These are phyloP conservation scores for Cephalopachus bancanus DNA, from an alignment of 2,797 vertebrate species.

Conservation along the genomic window DNA sequence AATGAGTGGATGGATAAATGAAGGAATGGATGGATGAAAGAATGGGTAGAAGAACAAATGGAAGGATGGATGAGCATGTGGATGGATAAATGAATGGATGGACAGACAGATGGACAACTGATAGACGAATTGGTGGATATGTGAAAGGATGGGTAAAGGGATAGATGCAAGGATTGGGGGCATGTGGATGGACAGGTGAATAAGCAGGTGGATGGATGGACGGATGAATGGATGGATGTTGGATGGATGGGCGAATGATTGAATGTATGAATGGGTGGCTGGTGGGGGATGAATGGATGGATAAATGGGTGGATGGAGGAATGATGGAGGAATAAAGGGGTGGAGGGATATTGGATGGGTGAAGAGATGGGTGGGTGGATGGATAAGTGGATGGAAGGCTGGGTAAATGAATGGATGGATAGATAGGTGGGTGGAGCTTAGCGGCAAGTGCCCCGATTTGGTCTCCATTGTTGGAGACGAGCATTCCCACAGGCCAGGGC, in stretches of 20 bases:
- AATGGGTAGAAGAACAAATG: background rate
- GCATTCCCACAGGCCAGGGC: background rate
- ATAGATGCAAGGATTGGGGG: too few species aligned
- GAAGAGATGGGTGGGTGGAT: too few species aligned
- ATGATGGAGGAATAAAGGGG: too few species aligned
- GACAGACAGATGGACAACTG: too few species aligned
- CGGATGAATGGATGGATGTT: background rate
- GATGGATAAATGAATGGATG: too few species aligned
- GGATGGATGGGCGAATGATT: background rate
- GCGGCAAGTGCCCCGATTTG: background rate
- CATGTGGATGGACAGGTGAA: background rate
- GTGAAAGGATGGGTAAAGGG: background rate
- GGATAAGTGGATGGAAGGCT: background rate
- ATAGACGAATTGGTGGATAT: background rate
- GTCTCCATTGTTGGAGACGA: background rate
- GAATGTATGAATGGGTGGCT: accelerated
- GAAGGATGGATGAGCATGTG: accelerated
- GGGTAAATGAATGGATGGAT: background rate
- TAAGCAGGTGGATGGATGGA: too few species aligned
- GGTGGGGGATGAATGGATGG: background rate
- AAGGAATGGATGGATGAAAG: background rate
- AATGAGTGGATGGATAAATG: background rate
- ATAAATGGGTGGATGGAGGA: too few species aligned
- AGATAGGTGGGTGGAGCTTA: background rate
- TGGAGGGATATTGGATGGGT: too few species aligned